Conservation (phyloP, 1,140 invertebrate genomes). For the Hylyphantes graminicola region DNA sequence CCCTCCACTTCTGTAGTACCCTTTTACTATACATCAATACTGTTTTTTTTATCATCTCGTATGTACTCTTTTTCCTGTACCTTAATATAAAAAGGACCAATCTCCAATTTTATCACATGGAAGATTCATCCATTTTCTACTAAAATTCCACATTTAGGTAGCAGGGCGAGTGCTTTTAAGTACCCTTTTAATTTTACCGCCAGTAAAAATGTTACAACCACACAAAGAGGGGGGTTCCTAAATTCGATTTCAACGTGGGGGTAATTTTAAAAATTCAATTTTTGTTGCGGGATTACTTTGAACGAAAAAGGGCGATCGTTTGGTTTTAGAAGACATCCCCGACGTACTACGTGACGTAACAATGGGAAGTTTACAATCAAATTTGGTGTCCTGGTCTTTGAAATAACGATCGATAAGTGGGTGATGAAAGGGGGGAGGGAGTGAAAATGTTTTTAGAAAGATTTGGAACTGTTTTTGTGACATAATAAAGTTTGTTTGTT, state of each 20-base stretch:
- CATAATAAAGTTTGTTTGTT: too few relatives aligned
- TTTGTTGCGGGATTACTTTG: conserved; percentile 38
- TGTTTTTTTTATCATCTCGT: too few relatives aligned
- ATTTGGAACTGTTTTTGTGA: too few relatives aligned
- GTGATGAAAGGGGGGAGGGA: too few relatives aligned
- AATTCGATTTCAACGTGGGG: conserved; percentile 50
- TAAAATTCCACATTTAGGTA: background rate
- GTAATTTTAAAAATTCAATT: conserved; percentile 54
- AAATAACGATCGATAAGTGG: too few relatives aligned
- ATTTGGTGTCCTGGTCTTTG: background rate
- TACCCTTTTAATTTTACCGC: conserved; percentile 52
- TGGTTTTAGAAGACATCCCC: conserved; percentile 12
- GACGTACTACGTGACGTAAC: background rate
- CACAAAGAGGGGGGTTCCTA: conserved; percentile 20
- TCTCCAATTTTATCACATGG: too few relatives aligned
- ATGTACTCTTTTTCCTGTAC: too few relatives aligned
- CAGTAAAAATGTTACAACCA: conserved; percentile 22
- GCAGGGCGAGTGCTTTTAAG: background rate
- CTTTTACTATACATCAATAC: too few relatives aligned
- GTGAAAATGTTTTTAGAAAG: too few relatives aligned
- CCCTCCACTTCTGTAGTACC: too few relatives aligned
- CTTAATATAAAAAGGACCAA: too few relatives aligned
- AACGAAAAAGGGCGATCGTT: conserved; percentile 17
- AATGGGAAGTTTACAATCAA: background rate
- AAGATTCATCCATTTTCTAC: too few relatives aligned